Base-by-base conservation (phyloP, 2,888 invertebrate genomes). In the Andrena camellia region DNA sequence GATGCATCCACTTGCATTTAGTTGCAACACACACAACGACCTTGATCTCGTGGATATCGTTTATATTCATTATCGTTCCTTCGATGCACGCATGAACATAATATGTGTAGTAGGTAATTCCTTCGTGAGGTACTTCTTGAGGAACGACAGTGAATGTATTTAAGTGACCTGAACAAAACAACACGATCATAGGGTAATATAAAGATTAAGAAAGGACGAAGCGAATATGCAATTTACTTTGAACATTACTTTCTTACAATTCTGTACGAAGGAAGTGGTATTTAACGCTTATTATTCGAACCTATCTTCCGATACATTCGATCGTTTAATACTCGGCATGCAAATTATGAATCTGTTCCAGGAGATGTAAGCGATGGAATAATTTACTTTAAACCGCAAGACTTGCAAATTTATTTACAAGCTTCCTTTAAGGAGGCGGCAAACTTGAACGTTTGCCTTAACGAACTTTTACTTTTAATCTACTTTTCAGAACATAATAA, bases 11-110 rank as follows among this genome's bases (percentile, higher is more conserved):
- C 93, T 94, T 94, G 94, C 93, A 91, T 94, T 94, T 94, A 94
- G 93, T 94, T 92, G 93, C 94, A 94, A 94, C 93, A 94, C 94
- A 94, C 94, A 94, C 93, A 94, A 94, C 94, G 94, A 94, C 93
- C 94, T 94, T 93, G 94, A 94, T 94, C 94, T 94, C 94, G 92
- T 94, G 94, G 93, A 93, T 94, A 94, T 94, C 94, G 94, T 94
- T 94, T 92, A 89, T 90, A 91, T 93, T 94, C 94, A 93, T 93
- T 94, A 94, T 94, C 93, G 94, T 94, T 93, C 92, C 93, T 91
- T 91, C 85, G 90, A 90, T 88, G 90, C 90, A 90, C 85, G 90
- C 87, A 89, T 88, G 89, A 89, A 90, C 88, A 88, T 83, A 86
- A 84, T 88, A 90, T 89, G 90, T 84, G 84, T 84, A 84, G 88